Evolutionary conservation across 35 echinoderm and acorn worm species (phyloP).

Genomic region (Anneissia japonica): DNA sequence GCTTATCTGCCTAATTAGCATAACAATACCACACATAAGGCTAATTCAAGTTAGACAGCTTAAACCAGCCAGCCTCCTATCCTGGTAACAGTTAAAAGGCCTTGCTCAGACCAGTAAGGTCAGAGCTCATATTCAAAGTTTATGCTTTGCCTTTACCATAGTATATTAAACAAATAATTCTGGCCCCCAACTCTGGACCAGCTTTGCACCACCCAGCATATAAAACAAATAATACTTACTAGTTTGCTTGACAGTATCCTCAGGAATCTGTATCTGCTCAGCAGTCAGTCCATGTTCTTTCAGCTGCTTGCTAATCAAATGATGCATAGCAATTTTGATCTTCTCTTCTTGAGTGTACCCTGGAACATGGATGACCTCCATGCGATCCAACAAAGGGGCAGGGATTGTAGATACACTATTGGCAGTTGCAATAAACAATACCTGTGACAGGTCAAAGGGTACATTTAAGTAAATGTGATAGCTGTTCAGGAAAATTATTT

Average conservation of each 20-base stretch:
- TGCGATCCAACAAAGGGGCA: constrained; percentile 75
- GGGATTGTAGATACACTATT: constrained; percentile 78
- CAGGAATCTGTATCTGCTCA: constrained; percentile 91
- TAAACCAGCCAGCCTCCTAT: too few species aligned
- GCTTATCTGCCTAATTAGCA: too few species aligned
- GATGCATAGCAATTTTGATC: constrained; percentile 69
- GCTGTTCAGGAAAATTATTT: not conserved
- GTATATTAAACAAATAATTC: too few species aligned
- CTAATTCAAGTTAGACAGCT: too few species aligned
- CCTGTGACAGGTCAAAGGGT: constrained; percentile 98
- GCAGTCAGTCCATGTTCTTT: constrained; percentile 82
- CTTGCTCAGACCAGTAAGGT: too few species aligned
- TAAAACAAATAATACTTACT: constrained; percentile 49
- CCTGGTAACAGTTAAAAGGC: too few species aligned
- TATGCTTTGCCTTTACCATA: too few species aligned
- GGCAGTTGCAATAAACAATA: constrained; percentile 97
- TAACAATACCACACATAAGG: too few species aligned
- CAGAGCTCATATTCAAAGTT: too few species aligned
- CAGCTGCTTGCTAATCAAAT: constrained; percentile 80
- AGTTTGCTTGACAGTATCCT: constrained; percentile 69
- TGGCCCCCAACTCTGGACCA: too few species aligned
- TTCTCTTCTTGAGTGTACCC: constrained; percentile 96
- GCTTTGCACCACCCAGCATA: too few species aligned
- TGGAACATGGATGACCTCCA: constrained; percentile 90
- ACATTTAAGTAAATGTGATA: constrained; percentile 85